These are phyloP conservation scores for Bostrychus sinensis DNA, from an alignment of 2,113 vertebrate genomes.

Conservation along the genomic window DNA sequence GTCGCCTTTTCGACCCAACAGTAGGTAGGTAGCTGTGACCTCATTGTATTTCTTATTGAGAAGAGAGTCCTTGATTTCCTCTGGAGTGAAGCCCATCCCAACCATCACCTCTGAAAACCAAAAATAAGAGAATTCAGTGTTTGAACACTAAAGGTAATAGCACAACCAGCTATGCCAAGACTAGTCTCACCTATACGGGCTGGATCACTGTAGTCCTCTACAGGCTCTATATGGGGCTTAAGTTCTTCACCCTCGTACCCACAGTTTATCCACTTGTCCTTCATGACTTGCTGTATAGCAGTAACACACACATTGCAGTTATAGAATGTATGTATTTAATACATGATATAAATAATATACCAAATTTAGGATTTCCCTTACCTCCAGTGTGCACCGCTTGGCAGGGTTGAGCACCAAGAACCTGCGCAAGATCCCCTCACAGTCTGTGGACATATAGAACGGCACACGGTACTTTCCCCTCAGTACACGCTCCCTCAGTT, in stretches of 20 bases:
- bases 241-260: slow-evolving; percentile 89
- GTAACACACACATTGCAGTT: neutral
- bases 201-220: slow-evolving; percentile 74
- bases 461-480: slow-evolving; percentile 95
- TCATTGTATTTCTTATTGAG: slow-evolving; percentile 93
- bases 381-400: slow-evolving; percentile 94
- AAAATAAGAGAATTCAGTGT: slow-evolving; percentile 9
- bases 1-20: slow-evolving; percentile 89
- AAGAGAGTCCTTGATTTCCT: slow-evolving; percentile 92
- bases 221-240: slow-evolving; percentile 88
- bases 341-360: too few species aligned
- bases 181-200: slow-evolving; percentile 67
- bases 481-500: slow-evolving; percentile 92
- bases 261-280: slow-evolving; percentile 95
- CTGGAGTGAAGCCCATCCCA: slow-evolving; percentile 92
- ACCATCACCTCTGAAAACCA: slow-evolving; percentile 89
- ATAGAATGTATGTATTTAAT: neutral
- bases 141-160: too few species aligned
- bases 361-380: slow-evolving; percentile 47
- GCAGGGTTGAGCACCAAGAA: slow-evolving; percentile 94
- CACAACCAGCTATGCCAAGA: neutral
- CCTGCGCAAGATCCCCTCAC: slow-evolving; percentile 90
- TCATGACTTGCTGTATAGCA: slow-evolving; percentile 91
- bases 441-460: slow-evolving; percentile 98
- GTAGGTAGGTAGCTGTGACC: slow-evolving; percentile 93